These are phyloP conservation scores for Acipenser transmontanus DNA, from an alignment of 2,797 vertebrate species.

Conservation along the genomic window DNA sequence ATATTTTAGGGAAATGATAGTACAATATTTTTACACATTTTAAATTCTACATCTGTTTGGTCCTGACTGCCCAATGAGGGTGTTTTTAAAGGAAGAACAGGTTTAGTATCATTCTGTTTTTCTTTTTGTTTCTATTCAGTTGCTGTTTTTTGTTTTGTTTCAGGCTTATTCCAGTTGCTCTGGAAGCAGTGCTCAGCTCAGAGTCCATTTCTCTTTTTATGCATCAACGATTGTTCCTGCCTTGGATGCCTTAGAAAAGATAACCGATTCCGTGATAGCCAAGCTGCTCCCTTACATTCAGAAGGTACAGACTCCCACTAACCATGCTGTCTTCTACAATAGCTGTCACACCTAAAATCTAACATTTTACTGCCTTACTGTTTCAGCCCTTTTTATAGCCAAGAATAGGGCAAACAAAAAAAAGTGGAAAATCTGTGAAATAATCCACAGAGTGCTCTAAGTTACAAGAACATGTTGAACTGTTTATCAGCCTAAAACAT, in stretches of 20 bases:
- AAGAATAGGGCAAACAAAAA: no score
- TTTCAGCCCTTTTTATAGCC: no score
- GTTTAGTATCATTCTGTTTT: not conserved
- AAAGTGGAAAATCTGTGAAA: no score
- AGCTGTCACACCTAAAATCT: not conserved
- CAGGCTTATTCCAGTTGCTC: slow-evolving; percentile 68
- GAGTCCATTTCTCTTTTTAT: slow-evolving; percentile 88
- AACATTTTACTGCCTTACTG: not conserved
- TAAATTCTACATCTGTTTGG: no score
- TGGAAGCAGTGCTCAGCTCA: slow-evolving; percentile 62
- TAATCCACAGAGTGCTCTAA: no score
- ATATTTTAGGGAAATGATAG: no score
- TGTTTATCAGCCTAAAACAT: no score
- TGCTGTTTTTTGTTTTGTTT: slow-evolving; percentile 3
- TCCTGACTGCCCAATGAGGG: no score
- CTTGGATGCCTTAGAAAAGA: slow-evolving; percentile 60
- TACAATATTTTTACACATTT: no score
- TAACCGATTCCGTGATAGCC: slow-evolving; percentile 70
- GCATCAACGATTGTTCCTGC: slow-evolving; percentile 76
- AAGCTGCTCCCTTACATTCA: slow-evolving; percentile 88
- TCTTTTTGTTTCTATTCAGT: no score
- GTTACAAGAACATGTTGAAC: no score
- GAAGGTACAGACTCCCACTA: slow-evolving; percentile 55
- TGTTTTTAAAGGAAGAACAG: no score
- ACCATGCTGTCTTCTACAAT: not conserved